Conservation (phyloP, 1,140 invertebrate species). For the Zaprionus davidi region DNA sequence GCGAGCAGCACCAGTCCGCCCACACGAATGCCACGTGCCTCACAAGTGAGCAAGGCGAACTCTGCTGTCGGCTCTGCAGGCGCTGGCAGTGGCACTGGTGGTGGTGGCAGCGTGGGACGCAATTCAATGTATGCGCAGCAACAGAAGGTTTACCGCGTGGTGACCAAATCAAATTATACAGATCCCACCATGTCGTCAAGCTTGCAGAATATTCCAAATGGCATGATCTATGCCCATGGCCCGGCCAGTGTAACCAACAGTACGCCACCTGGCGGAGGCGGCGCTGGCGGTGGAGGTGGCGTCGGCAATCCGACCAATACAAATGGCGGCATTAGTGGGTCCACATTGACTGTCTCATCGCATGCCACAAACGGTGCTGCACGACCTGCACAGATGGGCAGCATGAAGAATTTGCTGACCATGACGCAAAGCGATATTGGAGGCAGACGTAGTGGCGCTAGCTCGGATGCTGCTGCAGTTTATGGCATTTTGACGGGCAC, state of each 20-base stretch:
- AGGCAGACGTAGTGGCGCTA: constrained; percentile 42
- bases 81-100: constrained; percentile 35
- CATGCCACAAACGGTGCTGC: constrained; percentile 43
- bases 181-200: constrained; percentile 81
- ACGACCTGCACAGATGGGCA: constrained; percentile 62
- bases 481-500: constrained; percentile 55
- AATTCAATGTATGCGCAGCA: constrained; percentile 75
- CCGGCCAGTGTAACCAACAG: constrained; percentile 49
- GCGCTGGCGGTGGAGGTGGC: constrained; percentile 23
- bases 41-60: constrained; percentile 64
- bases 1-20: constrained; percentile 73
- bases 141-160: constrained; percentile 74
- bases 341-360: constrained; percentile 33
- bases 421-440: constrained; percentile 74
- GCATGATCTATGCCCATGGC: constrained; percentile 69
- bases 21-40: constrained; percentile 74
- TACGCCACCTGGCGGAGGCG: constrained; percentile 40
- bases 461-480: constrained; percentile 56
- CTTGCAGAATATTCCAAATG: constrained; percentile 84
- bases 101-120: constrained; percentile 52
- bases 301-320: constrained; percentile 26
- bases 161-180: constrained; percentile 76
- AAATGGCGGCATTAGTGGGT: constrained; percentile 47
- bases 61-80: constrained; percentile 53
- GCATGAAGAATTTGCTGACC: constrained; percentile 75